Conservation (phyloP, 2,888 invertebrate genomes). For the Nasonovia ribisnigri region DNA sequence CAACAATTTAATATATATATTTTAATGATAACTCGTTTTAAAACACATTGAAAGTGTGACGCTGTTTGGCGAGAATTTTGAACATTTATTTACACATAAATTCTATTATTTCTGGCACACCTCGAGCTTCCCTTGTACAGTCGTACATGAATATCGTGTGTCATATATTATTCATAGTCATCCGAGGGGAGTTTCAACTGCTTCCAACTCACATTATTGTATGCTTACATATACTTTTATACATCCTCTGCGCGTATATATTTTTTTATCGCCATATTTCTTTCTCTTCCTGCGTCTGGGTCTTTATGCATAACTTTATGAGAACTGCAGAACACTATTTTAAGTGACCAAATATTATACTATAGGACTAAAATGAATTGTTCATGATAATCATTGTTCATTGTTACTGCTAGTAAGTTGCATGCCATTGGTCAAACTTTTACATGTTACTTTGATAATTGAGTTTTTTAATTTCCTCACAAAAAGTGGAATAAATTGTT, state of each 20-base stretch:
- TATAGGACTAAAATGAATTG: not conserved
- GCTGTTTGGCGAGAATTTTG: conserved; percentile 6
- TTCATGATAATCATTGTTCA: not conserved
- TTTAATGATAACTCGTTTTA: conserved; percentile 7
- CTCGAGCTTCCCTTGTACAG: not conserved
- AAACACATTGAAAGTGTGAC: not conserved
- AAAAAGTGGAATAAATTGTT: not conserved
- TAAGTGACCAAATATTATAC: not conserved
- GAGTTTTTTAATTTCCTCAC: not conserved
- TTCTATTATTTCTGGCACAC: conserved; percentile 51
- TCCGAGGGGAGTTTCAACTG: conserved; percentile 28
- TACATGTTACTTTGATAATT: not conserved
- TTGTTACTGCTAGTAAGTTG: not conserved
- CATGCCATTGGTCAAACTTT: not conserved
- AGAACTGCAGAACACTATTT: not conserved
- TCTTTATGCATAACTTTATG: not conserved
- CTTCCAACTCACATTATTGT: conserved; percentile 25
- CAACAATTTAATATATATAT: conserved; percentile 8
- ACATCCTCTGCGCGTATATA: not conserved
- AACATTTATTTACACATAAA: conserved; percentile 48
- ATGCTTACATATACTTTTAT: not conserved
- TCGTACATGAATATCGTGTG: not conserved
- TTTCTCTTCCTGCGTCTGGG: not conserved
- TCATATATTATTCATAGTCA: conserved; percentile 39
- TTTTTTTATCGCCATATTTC: not conserved